Conservation (phyloP, 2,888 invertebrate species). For the Strigamia maritima region DNA sequence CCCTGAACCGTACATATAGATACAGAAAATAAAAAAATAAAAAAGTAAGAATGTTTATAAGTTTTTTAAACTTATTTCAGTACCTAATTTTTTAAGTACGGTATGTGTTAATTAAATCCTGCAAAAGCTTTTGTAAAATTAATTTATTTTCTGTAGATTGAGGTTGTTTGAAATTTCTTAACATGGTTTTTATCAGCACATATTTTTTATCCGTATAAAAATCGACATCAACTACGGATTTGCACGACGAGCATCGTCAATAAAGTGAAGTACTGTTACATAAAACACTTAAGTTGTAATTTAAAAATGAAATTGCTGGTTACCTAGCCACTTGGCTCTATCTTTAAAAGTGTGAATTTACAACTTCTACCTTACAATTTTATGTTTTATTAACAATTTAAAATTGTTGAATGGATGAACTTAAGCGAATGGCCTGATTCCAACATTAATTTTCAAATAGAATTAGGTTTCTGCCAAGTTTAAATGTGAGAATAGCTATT, state of each 20-base stretch:
- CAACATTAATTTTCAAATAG: neutral
- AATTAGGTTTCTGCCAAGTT: neutral
- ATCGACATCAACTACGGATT: neutral
- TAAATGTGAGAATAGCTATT: constrained; percentile 4
- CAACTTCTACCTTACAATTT: neutral
- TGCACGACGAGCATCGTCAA: neutral
- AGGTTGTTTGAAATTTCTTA: neutral
- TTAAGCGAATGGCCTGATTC: neutral
- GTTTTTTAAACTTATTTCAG: too few relatives aligned
- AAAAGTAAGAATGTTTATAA: too few relatives aligned
- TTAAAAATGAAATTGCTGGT: neutral
- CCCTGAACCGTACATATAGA: too few relatives aligned
- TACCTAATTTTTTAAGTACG: too few relatives aligned
- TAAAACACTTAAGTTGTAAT: neutral
- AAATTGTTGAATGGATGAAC: constrained; percentile 4
- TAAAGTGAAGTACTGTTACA: neutral
- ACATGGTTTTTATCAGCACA: neutral
- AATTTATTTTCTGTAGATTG: neutral
- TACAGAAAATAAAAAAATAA: too few relatives aligned
- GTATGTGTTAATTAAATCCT: too few relatives aligned
- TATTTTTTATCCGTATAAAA: neutral
- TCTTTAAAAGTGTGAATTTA: neutral
- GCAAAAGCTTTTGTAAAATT: too few relatives aligned
- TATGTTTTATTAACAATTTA: neutral
- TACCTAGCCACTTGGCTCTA: neutral